These are phyloP conservation scores for Macrotrachela quadricornifera DNA, from an alignment of 1,140 invertebrate genomes.

Conservation along the genomic window DNA sequence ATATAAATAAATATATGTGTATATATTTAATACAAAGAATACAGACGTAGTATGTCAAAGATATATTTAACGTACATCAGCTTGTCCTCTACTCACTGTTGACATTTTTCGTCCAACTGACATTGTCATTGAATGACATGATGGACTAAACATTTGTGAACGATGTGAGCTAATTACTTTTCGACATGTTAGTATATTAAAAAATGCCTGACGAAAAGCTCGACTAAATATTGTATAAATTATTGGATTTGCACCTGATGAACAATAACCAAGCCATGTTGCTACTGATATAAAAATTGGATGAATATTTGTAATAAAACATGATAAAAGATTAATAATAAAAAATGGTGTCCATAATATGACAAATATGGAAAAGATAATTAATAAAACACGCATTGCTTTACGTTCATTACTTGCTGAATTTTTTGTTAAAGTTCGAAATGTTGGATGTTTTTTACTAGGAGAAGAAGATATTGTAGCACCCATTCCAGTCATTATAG, in stretches of 20 bases:
- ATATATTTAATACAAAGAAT: no score
- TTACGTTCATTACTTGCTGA: constrained; percentile 11
- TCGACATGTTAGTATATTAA: constrained; percentile 8
- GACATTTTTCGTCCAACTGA: no score
- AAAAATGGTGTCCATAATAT: constrained; percentile 30
- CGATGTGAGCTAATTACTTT: no score
- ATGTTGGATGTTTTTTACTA: no score
- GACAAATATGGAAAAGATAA: constrained; percentile 28
- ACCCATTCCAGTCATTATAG: no score
- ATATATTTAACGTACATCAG: no score
- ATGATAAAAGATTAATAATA: constrained; percentile 22
- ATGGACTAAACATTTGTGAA: no score
- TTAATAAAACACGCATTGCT: constrained; percentile 25
- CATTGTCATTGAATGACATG: no score
- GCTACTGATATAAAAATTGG: constrained; percentile 20
- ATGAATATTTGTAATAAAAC: constrained; percentile 15
- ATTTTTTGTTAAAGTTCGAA: background rate
- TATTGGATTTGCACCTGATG: constrained; percentile 29
- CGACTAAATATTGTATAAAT: constrained; percentile 32
- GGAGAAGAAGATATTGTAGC: no score
- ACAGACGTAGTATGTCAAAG: no score
- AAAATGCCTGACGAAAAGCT: constrained; percentile 24
- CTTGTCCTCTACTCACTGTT: no score
- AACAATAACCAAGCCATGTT: constrained; percentile 28
- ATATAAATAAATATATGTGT: no score